Evolutionary conservation across 1,140 invertebrate species (phyloP).

Genomic region (Ganaspis sp.): DNA sequence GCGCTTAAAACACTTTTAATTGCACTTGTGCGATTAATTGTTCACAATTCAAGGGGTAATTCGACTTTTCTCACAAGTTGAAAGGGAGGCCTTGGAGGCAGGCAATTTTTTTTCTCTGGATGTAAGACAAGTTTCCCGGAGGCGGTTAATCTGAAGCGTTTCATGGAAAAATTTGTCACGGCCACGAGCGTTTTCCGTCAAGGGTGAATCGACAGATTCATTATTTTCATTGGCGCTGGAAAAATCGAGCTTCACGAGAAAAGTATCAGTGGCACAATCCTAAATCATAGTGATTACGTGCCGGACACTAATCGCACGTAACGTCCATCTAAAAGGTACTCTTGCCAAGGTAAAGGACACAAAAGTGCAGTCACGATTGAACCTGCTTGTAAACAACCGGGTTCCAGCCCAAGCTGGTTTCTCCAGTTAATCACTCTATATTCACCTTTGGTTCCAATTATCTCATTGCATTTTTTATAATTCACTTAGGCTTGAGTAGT

Average conservation of each 20-base stretch:
- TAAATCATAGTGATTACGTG: neutral
- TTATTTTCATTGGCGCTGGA: neutral
- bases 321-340: conserved; percentile 3
- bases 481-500: no score
- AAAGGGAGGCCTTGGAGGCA: neutral
- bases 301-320: neutral
- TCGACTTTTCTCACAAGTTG: neutral
- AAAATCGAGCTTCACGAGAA: neutral
- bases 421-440: neutral
- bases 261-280: neutral
- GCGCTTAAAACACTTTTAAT: neutral
- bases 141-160: neutral
- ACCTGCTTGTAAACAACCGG: conserved; percentile 5
- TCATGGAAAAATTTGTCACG: conserved; percentile 45
- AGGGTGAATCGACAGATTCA: neutral
- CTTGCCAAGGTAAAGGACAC: conserved; percentile 20
- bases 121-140: neutral
- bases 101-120: neutral
- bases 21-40: neutral
- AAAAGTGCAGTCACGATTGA: conserved; percentile 3
- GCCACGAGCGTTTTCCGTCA: conserved; percentile 17
- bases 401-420: conserved; percentile 3
- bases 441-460: neutral
- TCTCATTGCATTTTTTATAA: neutral
- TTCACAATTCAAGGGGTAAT: neutral